Conservation (phyloP, 2,888 invertebrate genomes). For the Catocala fraxini region DNA sequence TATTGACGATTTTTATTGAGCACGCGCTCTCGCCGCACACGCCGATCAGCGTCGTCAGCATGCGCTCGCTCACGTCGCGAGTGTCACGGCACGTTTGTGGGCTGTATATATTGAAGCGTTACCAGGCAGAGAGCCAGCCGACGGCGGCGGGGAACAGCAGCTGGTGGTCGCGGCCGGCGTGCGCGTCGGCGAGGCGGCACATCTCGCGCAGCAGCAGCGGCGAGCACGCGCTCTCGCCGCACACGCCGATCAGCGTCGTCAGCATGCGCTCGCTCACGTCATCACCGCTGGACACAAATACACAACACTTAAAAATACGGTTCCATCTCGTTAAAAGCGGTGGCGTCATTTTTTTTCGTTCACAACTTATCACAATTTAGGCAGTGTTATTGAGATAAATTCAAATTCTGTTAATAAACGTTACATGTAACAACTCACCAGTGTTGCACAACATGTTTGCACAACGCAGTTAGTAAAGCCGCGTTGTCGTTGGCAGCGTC, state of each 20-base stretch:
- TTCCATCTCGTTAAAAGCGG: no score
- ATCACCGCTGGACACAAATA: constrained; percentile 53
- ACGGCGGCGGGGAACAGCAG: constrained; percentile 93
- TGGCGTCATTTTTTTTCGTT: no score
- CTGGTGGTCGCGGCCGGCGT: constrained; percentile 93
- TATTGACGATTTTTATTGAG: constrained; percentile 41
- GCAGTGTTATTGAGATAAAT: no score
- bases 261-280: constrained; percentile 78
- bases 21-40: constrained; percentile 78
- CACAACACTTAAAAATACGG: no score
- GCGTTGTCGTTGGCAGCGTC: constrained; percentile 77
- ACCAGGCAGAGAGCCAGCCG: constrained; percentile 93
- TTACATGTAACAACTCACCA: constrained; percentile 49
- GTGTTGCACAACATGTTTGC: constrained; percentile 80
- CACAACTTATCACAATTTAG: no score
- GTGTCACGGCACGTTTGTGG: no score
- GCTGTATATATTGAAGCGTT: constrained; percentile 19
- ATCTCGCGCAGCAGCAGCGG: constrained; percentile 79
- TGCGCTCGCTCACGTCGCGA: constrained; percentile 72
- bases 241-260: constrained; percentile 75
- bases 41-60: constrained; percentile 75
- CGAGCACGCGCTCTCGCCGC: constrained; percentile 77
- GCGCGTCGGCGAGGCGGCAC: constrained; percentile 93
- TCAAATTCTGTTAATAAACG: no score
- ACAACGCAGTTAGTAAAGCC: constrained; percentile 72